phyloP scores from a whole-genome alignment of 1,140 invertebrate genomes.

The Paraescarpia echinospica region DNA sequence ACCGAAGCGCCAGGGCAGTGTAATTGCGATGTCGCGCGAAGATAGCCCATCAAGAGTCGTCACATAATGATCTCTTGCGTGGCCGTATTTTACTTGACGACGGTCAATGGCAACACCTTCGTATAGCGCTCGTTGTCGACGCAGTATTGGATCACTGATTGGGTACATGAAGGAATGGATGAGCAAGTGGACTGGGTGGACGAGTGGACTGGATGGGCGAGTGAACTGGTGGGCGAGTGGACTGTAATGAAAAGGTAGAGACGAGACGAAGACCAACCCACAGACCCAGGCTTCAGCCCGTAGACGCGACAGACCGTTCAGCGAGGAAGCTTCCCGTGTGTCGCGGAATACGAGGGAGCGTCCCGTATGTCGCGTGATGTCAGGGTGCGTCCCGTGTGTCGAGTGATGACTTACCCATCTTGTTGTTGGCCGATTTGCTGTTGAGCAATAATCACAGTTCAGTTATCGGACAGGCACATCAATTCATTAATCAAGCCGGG shows the following conservation, averaged over 20 bases:
- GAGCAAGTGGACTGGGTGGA: neutral
- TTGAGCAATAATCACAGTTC: neutral
- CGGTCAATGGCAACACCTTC: neutral
- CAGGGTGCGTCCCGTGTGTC: neutral
- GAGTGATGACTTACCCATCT: neutral
- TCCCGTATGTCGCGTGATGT: neutral
- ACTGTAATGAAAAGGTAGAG: neutral
- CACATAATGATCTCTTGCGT: neutral
- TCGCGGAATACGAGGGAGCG: too few relatives aligned
- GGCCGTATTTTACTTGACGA: neutral
- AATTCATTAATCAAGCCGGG: neutral
- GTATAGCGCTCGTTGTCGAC: neutral
- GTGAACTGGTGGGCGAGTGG: neutral
- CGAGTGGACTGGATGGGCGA: neutral
- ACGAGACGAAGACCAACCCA: neutral
- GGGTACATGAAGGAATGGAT: too few relatives aligned
- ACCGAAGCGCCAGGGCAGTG: neutral
- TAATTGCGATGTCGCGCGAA: neutral
- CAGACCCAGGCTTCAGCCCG: neutral
- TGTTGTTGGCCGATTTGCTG: neutral
- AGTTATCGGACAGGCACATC: neutral
- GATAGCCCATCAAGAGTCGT: neutral
- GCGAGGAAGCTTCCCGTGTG: neutral
- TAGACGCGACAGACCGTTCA: neutral
- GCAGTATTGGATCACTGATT: neutral